phyloP scores from a whole-genome alignment of 1,140 invertebrate genomes.

The Drosophila varians region DNA sequence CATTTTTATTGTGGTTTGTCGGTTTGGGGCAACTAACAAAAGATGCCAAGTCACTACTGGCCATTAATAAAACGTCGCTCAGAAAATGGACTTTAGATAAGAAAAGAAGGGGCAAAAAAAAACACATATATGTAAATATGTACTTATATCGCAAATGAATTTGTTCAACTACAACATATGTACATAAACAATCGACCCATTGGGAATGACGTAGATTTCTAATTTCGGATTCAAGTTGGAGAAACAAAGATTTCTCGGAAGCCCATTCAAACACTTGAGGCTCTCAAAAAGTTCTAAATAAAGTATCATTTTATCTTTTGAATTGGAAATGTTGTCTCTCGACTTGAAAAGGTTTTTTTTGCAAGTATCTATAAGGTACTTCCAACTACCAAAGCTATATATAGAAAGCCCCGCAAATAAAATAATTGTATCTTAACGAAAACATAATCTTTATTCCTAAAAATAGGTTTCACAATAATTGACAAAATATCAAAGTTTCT shows the following conservation, averaged over 20 bases:
- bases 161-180: slow-evolving; percentile 56
- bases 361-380: too few species aligned
- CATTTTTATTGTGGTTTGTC: slow-evolving; percentile 3
- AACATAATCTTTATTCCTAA: slow-evolving; percentile 50
- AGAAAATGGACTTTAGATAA: slow-evolving; percentile 65
- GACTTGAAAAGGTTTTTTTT: neutral
- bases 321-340: neutral
- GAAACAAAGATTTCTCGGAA: slow-evolving; percentile 18
- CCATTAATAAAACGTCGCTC: slow-evolving; percentile 67
- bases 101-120: slow-evolving; percentile 15
- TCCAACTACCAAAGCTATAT: too few species aligned
- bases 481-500: slow-evolving; percentile 10
- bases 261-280: slow-evolving; percentile 8
- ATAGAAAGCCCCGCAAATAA: neutral
- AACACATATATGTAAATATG: slow-evolving; percentile 40
- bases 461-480: slow-evolving; percentile 24
- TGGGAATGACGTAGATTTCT: slow-evolving; percentile 36
- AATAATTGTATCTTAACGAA: neutral
- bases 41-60: slow-evolving; percentile 57
- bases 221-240: slow-evolving; percentile 28
- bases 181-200: slow-evolving; percentile 36
- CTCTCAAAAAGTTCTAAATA: slow-evolving; percentile 3
- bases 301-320: neutral
- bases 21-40: slow-evolving; percentile 5
- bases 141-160: slow-evolving; percentile 66